These are phyloP conservation scores for Saturnia pavonia DNA, from an alignment of 2,888 invertebrate genomes.

Conservation along the genomic window DNA sequence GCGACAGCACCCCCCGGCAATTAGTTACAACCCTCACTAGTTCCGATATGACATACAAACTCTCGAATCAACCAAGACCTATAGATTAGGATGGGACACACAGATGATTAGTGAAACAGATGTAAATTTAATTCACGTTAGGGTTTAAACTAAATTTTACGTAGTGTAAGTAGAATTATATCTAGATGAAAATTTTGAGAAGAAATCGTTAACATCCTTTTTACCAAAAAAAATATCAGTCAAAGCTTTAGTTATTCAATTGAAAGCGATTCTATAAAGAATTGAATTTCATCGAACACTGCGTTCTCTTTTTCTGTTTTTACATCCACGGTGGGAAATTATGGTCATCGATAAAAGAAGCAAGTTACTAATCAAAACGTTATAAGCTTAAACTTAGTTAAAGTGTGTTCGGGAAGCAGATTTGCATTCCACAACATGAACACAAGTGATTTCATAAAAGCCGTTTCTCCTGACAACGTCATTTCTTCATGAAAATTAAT, in stretches of 20 bases:
- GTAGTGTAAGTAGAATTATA: too few species aligned
- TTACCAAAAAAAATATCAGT: too few species aligned
- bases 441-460: not conserved
- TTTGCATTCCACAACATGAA: not conserved
- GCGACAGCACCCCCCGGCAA: slow-evolving; percentile 55
- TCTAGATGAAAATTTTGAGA: too few species aligned
- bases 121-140: not conserved
- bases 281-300: not conserved
- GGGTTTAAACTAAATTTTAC: not conserved
- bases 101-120: slow-evolving; percentile 32
- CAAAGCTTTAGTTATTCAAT: too few species aligned
- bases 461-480: too few species aligned
- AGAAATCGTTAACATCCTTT: too few species aligned
- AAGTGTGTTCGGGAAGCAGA: not conserved
- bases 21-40: slow-evolving; percentile 65
- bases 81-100: slow-evolving; percentile 64
- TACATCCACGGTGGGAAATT: not conserved
- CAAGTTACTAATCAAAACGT: not conserved
- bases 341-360: not conserved
- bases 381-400: not conserved
- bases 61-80: slow-evolving; percentile 71
- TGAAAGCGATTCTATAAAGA: too few species aligned
- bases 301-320: not conserved
- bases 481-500: too few species aligned
- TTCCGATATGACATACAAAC: slow-evolving; percentile 75